Conservation (phyloP, 2,113 vertebrate species). For the Corythornis vintsioides region DNA sequence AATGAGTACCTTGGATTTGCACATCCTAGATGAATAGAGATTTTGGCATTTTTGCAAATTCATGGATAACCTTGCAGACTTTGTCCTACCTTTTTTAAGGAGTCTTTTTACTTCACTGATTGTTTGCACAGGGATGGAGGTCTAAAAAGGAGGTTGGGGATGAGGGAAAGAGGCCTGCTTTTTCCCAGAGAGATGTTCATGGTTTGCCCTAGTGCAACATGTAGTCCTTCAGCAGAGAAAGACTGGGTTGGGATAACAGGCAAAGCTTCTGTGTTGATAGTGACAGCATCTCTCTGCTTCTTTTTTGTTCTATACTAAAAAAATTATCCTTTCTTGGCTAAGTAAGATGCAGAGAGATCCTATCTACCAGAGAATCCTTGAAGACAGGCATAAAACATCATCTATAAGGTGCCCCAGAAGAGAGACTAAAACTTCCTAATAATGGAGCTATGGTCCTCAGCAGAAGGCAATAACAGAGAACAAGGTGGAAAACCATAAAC, state of each 20-base stretch:
- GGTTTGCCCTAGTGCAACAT: not conserved
- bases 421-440: not conserved
- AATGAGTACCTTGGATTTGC: not conserved
- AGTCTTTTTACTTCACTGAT: not conserved
- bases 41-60: not conserved
- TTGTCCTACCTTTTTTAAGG: not conserved
- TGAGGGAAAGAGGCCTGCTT: not conserved
- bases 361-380: not conserved
- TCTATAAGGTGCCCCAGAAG: not conserved
- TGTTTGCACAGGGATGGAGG: not conserved
- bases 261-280: not conserved
- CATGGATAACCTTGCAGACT: not conserved
- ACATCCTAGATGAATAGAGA: not conserved
- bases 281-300: not conserved
- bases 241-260: not conserved
- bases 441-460: not conserved
- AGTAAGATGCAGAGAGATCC: not conserved
- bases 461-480: not conserved
- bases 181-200: not conserved
- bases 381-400: not conserved
- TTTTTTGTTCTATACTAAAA: not conserved
- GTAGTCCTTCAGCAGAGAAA: not conserved
- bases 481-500: not conserved
- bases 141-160: not conserved
- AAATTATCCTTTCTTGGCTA: not conserved